Conservation (phyloP, 2,113 vertebrate genomes). For the Melierax canorus region DNA sequence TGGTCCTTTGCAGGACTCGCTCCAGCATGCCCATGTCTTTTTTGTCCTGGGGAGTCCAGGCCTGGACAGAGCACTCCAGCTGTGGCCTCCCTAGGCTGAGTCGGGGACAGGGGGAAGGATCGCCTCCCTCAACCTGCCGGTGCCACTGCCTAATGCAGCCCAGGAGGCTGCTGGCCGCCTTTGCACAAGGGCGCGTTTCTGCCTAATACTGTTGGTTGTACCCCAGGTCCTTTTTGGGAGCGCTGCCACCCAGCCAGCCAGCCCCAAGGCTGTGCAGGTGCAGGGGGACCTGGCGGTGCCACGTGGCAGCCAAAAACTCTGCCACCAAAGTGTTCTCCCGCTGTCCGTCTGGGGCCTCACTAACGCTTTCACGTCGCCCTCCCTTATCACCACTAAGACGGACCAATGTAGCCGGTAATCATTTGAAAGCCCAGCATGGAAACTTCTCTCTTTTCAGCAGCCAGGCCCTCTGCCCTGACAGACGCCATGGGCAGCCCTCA, state of each 20-base stretch:
- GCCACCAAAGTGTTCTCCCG: not conserved
- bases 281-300: not conserved
- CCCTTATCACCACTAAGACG: not conserved
- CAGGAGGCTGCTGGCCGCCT: not conserved
- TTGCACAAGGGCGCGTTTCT: not conserved
- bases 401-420: too few relatives aligned
- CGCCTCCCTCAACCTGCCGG: not conserved
- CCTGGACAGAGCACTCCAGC: too few relatives aligned
- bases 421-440: not conserved
- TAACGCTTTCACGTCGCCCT: accelerated
- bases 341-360: not conserved
- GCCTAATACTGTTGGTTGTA: too few relatives aligned
- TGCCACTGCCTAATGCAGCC: not conserved
- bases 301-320: not conserved
- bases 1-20: not conserved
- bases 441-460: accelerated
- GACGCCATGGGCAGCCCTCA: accelerated
- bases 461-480: too few relatives aligned
- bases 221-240: not conserved
- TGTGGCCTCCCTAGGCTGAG: not conserved
- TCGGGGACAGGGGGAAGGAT: not conserved
- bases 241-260: not conserved
- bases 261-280: too few relatives aligned
- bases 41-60: not conserved
- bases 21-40: not conserved